Percentiles rank a stretch among this genome's conserved stretches.
Evolutionary conservation across 2,113 vertebrate species (phyloP).

Genomic region (Cygnus atratus): DNA sequence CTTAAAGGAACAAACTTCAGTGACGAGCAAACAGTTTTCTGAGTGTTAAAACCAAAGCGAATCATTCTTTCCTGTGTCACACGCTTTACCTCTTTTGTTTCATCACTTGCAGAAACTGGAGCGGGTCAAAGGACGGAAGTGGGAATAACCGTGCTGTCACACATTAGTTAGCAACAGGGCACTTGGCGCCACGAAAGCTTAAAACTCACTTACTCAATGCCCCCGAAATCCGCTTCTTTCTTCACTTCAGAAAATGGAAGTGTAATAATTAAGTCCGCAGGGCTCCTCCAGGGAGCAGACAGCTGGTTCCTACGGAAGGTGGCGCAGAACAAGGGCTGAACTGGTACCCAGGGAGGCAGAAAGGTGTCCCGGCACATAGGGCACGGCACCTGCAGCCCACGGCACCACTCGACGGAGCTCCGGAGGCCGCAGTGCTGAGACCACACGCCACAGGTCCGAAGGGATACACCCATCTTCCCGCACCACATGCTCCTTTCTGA

Average conservation of each 20-base stretch:
- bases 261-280: not conserved
- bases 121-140: fast-evolving
- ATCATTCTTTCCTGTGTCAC: not conserved
- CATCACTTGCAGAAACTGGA: not conserved
- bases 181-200: not conserved
- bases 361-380: no score
- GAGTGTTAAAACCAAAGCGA: not conserved
- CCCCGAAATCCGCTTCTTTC: not conserved
- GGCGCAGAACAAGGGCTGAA: not conserved
- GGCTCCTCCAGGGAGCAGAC: not conserved
- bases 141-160: not conserved
- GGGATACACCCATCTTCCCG: fast-evolving
- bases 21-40: not conserved
- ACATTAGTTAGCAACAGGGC: not conserved
- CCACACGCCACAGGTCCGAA: not conserved
- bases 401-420: no score
- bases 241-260: not conserved
- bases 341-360: not conserved
- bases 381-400: fast-evolving
- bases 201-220: not conserved
- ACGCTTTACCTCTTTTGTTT: not conserved
- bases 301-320: not conserved
- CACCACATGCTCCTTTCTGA: fast-evolving
- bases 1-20: not conserved
- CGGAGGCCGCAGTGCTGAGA: no score